Base-by-base conservation (phyloP, 2,797 vertebrate genomes). In the Tokudaia muenninki region DNA sequence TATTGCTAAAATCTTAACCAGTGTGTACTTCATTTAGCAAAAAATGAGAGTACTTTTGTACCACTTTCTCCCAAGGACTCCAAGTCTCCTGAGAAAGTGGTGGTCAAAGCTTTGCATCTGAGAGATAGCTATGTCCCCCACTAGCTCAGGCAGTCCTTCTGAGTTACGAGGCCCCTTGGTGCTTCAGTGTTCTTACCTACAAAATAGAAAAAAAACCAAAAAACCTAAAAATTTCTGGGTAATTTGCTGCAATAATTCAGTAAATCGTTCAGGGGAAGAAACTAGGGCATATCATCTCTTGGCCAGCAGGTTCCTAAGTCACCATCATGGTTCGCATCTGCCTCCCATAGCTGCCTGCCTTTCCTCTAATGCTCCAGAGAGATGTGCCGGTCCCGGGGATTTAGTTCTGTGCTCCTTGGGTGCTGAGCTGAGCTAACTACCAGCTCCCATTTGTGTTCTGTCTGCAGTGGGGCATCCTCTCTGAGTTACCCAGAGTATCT, bases 161-260 rank as follows among this genome's bases (percentile, higher is more conserved):
- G 89, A 94, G 31, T 79, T 34, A 75, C 19, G 14, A n/a, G 47
- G 57, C 7, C 26, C 31, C 7, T 63, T n/a, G 26, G 31, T 6
- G 9, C 26, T n/a, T 96, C 88, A 55, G 29, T 91, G 74, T 92
- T 88, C 50, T 92, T 44, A 78, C 52, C 87, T 88, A 29, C 86
- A 91, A 77, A 81, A 78, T 26, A n/a, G 3, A n/a, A 29, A 31
- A 4, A 31, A 65, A 63, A 63, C 9, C 47, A 22, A 61, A 8
- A 41, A 19, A 44, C 37, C 12, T 1, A n/a, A 41, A 52, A 31
- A 16, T 24, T 87, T 81, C 70, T 93, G 59, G 50, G 29, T 34
- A 57, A 16, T 74, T 89, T 94, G 63, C 50, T 95, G 26, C 83
- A 17, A 63, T 91, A 44, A 97, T 83, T 80, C 57, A 90, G 61